phyloP scores from a whole-genome alignment of 2,797 vertebrate species.

The Vespertilio murinus region DNA sequence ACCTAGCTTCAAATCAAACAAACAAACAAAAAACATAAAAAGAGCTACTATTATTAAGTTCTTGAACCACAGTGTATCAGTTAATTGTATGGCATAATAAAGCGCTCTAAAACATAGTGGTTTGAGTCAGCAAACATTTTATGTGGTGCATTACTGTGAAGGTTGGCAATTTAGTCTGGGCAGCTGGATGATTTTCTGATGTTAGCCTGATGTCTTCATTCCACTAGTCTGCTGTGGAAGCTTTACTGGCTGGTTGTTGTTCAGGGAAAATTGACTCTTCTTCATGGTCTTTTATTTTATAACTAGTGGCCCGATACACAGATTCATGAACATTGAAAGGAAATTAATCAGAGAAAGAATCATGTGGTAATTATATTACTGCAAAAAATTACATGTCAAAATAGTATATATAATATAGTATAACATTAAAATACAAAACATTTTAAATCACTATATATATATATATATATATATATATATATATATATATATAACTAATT shows the following conservation, averaged over 20 bases:
- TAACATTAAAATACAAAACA: no score
- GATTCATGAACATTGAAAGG: no score
- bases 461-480: no score
- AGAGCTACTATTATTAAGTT: neutral
- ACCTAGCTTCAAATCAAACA: neutral
- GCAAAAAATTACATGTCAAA: no score
- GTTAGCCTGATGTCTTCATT: neutral
- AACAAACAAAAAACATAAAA: neutral
- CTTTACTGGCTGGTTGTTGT: neutral
- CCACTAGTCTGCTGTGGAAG: neutral
- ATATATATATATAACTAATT: no score
- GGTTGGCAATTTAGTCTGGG: neutral
- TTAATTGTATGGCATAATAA: neutral
- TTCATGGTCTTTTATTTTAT: neutral
- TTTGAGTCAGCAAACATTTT: neutral
- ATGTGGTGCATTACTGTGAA: slow-evolving; percentile 1
- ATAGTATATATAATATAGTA: no score
- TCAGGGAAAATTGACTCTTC: slow-evolving; percentile 4
- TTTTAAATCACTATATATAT: no score
- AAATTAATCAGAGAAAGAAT: no score
- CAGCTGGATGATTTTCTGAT: neutral
- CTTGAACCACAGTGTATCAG: neutral
- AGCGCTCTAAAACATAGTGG: neutral
- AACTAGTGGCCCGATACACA: no score
- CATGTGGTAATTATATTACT: no score